Conservation (phyloP, 1,140 invertebrate species). For the Drosophila hydei region DNA sequence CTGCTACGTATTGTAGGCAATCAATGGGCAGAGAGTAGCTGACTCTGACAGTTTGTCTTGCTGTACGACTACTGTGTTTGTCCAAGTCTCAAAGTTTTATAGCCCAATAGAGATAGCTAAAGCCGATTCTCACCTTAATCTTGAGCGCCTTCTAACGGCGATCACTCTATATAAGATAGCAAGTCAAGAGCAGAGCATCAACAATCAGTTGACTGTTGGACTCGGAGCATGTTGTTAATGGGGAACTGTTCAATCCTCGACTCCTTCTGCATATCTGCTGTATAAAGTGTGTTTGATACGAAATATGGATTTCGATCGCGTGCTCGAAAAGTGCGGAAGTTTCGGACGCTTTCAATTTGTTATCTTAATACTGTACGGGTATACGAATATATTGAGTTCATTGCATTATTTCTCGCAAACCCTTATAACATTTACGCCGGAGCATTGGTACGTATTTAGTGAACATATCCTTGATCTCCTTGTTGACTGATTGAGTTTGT, state of each 20-base stretch:
- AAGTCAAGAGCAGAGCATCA: slow-evolving; percentile 32
- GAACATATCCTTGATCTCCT: too few species aligned
- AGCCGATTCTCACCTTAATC: slow-evolving; percentile 56
- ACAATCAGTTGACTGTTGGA: slow-evolving; percentile 38
- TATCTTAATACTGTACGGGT: slow-evolving; percentile 85
- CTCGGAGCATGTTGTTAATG: slow-evolving; percentile 61
- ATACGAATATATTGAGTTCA: slow-evolving; percentile 85
- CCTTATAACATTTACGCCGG: slow-evolving; percentile 85
- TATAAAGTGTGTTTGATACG: neutral
- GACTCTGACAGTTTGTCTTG: slow-evolving; percentile 19
- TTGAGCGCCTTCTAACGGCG: slow-evolving; percentile 11
- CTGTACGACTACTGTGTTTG: slow-evolving; percentile 35
- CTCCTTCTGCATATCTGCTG: neutral
- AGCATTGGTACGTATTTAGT: slow-evolving; percentile 79
- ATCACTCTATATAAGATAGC: slow-evolving; percentile 64
- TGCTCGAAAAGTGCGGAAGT: slow-evolving; percentile 86
- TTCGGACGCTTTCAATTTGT: slow-evolving; percentile 87
- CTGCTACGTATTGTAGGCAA: slow-evolving; percentile 14
- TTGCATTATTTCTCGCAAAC: slow-evolving; percentile 86
- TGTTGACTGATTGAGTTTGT: neutral
- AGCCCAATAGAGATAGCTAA: slow-evolving; percentile 43
- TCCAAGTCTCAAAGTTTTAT: slow-evolving; percentile 33
- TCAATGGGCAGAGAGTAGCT: slow-evolving; percentile 9
- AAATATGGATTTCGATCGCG: slow-evolving; percentile 85
- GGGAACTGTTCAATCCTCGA: neutral